Conservation (phyloP, 2,113 vertebrate species). For the Caracal caracal region DNA sequence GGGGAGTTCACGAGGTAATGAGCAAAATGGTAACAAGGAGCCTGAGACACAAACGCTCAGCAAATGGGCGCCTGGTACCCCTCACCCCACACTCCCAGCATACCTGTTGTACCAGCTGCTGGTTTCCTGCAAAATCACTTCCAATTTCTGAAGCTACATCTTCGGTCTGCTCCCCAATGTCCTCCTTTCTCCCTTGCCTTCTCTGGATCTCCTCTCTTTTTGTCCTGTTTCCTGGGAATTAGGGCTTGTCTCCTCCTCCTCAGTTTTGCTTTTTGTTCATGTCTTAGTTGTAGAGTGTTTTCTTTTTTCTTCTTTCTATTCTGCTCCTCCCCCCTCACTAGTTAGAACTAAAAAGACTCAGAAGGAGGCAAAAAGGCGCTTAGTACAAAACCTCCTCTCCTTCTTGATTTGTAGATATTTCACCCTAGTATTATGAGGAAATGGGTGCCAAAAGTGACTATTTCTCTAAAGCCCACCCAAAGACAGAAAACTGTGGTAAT, state of each 20-base stretch:
- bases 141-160: not conserved
- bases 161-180: not conserved
- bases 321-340: not conserved
- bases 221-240: not conserved
- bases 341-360: not conserved
- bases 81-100: not conserved
- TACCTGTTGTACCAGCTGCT: not conserved
- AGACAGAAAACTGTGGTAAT: not conserved
- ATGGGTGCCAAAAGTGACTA: not conserved
- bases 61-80: fast-evolving
- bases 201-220: not conserved
- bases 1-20: not conserved
- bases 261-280: not conserved
- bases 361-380: not conserved
- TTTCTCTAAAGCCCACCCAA: constrained; percentile 1
- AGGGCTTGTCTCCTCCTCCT: not conserved
- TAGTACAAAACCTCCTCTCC: not conserved
- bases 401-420: not conserved
- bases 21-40: not conserved
- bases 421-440: not conserved
- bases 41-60: not conserved
- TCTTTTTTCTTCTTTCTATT: not conserved
- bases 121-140: not conserved
- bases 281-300: not conserved
- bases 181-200: not conserved